phyloP scores from a whole-genome alignment of 1,140 invertebrate species.

The Ladona fulva region DNA sequence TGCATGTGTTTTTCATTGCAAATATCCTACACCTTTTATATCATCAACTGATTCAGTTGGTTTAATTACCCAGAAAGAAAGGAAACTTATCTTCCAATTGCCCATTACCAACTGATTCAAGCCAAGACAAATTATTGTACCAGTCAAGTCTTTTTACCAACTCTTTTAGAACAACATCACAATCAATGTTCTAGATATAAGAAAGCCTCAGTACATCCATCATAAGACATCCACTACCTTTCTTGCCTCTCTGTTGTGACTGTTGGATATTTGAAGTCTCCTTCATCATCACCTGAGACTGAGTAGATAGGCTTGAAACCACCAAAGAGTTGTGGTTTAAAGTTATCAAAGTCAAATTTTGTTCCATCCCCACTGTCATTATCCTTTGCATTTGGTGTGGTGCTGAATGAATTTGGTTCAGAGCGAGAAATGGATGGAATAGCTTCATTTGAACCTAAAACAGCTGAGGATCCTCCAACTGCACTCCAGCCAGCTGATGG shows the following conservation, averaged over 20 bases:
- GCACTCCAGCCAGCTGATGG: neutral
- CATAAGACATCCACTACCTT: neutral
- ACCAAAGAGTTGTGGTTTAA: constrained; percentile 56
- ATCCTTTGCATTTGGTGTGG: constrained; percentile 22
- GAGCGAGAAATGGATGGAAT: constrained; percentile 28
- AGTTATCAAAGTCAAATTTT: constrained; percentile 53
- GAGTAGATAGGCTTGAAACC: constrained; percentile 57
- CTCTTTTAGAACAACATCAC: neutral
- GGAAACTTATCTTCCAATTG: neutral
- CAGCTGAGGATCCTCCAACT: constrained; percentile 32
- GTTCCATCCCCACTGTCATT: constrained; percentile 28
- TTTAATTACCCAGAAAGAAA: neutral
- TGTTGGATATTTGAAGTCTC: neutral
- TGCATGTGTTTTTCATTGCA: neutral
- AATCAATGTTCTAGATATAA: neutral
- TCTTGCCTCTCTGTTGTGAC: neutral
- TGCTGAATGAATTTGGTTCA: constrained; percentile 31
- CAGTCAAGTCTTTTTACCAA: neutral
- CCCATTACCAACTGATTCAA: neutral
- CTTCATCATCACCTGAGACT: neutral
- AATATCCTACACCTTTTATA: neutral
- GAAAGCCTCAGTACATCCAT: neutral
- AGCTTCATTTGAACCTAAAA: constrained; percentile 37
- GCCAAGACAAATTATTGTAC: neutral
- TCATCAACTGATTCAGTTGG: neutral